phyloP scores from a whole-genome alignment of 1,140 invertebrate genomes.

The Trypoxylus dichotomus region DNA sequence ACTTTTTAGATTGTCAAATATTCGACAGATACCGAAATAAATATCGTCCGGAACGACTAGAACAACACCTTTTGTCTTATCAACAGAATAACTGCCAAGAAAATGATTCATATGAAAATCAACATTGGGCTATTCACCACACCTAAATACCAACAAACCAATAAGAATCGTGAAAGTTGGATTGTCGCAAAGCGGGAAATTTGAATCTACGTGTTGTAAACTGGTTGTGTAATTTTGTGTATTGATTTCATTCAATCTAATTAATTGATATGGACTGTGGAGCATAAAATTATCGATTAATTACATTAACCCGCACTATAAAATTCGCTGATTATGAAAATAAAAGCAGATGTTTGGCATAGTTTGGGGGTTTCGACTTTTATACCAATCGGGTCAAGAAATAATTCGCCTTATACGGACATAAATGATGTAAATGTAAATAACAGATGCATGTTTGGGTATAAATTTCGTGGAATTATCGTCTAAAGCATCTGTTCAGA shows the following conservation, averaged over 20 bases:
- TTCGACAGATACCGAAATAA: not conserved
- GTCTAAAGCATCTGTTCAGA: too few relatives aligned
- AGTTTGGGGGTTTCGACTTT: not conserved
- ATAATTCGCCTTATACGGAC: not conserved
- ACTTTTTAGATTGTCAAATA: not conserved
- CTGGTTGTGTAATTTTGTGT: not conserved
- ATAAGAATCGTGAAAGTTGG: not conserved
- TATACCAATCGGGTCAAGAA: not conserved
- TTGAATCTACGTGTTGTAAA: not conserved
- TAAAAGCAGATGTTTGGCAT: not conserved
- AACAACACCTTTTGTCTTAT: slow-evolving; percentile 10
- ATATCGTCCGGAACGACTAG: not conserved
- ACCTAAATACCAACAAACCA: not conserved
- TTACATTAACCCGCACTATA: not conserved
- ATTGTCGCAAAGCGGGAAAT: not conserved
- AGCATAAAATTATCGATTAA: not conserved
- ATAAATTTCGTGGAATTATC: not conserved
- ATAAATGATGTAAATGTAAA: not conserved
- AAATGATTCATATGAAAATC: slow-evolving; percentile 19
- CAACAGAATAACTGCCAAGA: not conserved
- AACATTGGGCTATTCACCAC: not conserved
- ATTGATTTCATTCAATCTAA: too few relatives aligned
- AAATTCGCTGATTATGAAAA: not conserved
- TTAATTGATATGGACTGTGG: too few relatives aligned
- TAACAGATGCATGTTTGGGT: not conserved